Percentiles rank a stretch among this genome's conserved stretches.
These are phyloP conservation scores for Plagodis dolabraria DNA, from an alignment of 2,888 invertebrate species.

Conservation along the genomic window DNA sequence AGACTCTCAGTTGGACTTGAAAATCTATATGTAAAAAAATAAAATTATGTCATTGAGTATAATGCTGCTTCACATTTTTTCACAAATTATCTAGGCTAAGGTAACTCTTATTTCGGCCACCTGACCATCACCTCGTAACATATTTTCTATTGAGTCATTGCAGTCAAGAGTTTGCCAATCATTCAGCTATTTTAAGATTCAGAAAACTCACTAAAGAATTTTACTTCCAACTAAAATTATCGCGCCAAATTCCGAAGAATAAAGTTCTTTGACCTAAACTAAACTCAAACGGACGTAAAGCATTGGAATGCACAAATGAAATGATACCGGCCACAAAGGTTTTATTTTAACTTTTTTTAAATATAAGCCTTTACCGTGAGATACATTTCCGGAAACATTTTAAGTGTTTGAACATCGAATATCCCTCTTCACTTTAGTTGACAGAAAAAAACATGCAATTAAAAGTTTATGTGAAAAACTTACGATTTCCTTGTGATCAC, in stretches of 20 bases:
- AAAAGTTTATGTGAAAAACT: constrained; percentile 72
- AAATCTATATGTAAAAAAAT: constrained; percentile 42
- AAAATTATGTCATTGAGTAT: constrained; percentile 35
- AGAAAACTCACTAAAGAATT: constrained; percentile 22
- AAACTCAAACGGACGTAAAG: constrained; percentile 54
- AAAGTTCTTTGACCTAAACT: constrained; percentile 53
- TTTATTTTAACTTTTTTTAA: constrained; percentile 71
- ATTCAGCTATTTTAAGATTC: constrained; percentile 68
- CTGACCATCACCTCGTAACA: constrained; percentile 82
- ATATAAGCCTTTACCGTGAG: constrained; percentile 58
- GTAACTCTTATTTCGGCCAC: constrained; percentile 67
- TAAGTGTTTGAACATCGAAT: constrained; percentile 26
- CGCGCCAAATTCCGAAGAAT: constrained; percentile 60
- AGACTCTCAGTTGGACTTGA: constrained; percentile 42
- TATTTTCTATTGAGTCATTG: constrained; percentile 63
- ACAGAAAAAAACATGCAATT: constrained; percentile 34
- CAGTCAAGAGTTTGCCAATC: constrained; percentile 57
- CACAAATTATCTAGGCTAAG: constrained; percentile 67
- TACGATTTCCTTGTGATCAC: constrained; percentile 68
- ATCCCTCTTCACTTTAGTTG: constrained; percentile 16
- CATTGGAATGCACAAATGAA: constrained; percentile 73
- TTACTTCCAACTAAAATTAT: constrained; percentile 36
- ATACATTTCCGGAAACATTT: constrained; percentile 67
- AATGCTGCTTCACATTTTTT: constrained; percentile 25
- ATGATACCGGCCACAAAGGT: constrained; percentile 71